Evolutionary conservation across 2,113 vertebrate genomes (phyloP).

Genomic region (Malurus alboscapulatus): DNA sequence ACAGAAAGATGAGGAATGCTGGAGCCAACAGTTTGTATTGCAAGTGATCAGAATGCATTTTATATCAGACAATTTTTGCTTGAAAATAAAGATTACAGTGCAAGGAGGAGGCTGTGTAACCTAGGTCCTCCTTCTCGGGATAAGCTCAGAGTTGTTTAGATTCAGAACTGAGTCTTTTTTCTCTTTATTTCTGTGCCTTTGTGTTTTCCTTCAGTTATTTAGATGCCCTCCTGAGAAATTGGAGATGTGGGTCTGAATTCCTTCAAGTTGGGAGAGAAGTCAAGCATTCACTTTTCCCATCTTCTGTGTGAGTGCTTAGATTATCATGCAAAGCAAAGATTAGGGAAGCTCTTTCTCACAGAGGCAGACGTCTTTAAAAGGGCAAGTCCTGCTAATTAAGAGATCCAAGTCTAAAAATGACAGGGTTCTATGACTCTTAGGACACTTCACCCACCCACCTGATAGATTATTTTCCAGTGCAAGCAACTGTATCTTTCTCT

Average conservation of each 20-base stretch:
- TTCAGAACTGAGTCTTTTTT: background rate
- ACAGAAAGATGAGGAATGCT: fast-evolving
- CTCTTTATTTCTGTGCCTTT: background rate
- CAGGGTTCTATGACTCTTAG: background rate
- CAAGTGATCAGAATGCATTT: background rate
- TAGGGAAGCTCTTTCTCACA: background rate
- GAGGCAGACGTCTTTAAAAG: background rate
- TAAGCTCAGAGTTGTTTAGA: background rate
- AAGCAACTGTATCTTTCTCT: background rate
- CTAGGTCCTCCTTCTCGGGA: background rate
- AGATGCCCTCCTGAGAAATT: background rate
- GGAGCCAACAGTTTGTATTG: background rate
- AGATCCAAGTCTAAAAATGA: background rate
- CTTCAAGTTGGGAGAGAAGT: background rate
- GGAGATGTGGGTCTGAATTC: background rate
- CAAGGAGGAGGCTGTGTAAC: background rate
- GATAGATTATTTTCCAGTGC: background rate
- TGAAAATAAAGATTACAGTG: background rate
- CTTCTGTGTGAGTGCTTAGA: background rate
- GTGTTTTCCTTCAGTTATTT: background rate
- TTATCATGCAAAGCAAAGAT: background rate
- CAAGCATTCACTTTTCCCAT: background rate
- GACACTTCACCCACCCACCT: background rate
- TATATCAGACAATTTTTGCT: background rate
- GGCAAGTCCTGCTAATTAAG: background rate